Evolutionary conservation across 1,140 invertebrate species (phyloP).

Genomic region (Globodera ellingtonae): DNA sequence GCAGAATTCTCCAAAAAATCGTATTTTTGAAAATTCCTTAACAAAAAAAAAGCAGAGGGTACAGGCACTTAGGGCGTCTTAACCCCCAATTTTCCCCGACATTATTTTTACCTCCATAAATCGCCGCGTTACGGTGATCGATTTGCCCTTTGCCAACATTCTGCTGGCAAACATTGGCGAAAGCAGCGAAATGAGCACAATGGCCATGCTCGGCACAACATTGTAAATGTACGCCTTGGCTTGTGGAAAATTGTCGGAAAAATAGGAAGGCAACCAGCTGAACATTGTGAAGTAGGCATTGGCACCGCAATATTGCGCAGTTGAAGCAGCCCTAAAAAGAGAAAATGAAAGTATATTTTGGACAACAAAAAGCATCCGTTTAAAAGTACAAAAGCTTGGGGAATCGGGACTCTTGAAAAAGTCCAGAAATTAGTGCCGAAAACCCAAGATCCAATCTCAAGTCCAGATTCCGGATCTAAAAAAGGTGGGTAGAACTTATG

Average conservation of each 20-base stretch:
- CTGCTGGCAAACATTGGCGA: constrained; percentile 73
- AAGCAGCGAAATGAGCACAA: constrained; percentile 73
- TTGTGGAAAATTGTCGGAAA: constrained; percentile 76
- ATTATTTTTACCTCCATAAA: constrained; percentile 66
- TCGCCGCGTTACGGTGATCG: constrained; percentile 68
- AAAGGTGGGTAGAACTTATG: too few species aligned
- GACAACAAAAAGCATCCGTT: too few species aligned
- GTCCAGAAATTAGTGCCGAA: too few species aligned
- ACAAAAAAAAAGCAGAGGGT: too few species aligned
- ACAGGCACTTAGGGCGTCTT: neutral
- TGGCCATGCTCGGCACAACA: constrained; percentile 76
- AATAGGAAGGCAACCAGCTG: constrained; percentile 79
- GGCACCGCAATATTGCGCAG: constrained; percentile 77
- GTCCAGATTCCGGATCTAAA: too few species aligned
- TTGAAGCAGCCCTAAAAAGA: constrained; percentile 73
- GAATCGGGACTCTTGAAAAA: too few species aligned
- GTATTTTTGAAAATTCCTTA: too few species aligned
- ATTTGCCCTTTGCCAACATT: constrained; percentile 65
- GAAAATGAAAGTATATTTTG: too few species aligned
- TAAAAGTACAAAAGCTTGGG: too few species aligned
- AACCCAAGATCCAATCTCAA: too few species aligned
- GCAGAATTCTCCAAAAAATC: too few species aligned
- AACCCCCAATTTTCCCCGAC: neutral
- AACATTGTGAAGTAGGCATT: constrained; percentile 78
- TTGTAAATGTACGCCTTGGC: constrained; percentile 75